Evolutionary conservation across 2,888 invertebrate species (phyloP).

Genomic region (Drosophila macrospina): DNA sequence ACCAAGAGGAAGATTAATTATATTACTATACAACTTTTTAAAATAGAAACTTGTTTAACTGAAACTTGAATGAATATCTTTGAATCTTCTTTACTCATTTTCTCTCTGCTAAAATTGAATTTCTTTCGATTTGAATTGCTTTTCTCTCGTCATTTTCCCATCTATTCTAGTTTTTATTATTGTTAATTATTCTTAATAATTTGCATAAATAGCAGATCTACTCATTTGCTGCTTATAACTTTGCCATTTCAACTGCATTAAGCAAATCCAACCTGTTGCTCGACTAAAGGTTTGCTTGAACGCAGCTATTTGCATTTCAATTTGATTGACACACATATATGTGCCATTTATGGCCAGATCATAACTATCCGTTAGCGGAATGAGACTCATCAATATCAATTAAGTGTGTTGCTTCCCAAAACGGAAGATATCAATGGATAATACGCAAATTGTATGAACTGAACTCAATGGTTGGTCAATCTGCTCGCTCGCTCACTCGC

Average conservation of each 20-base stretch:
- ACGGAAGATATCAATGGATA: constrained; percentile 19
- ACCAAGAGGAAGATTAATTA: no score
- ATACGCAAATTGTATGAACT: constrained; percentile 23
- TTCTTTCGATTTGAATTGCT: no score
- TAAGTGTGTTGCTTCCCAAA: constrained; percentile 43
- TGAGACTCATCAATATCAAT: constrained; percentile 60
- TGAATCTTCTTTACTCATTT: no score
- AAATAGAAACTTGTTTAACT: no score
- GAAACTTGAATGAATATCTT: background rate
- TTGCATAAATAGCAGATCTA: no score
- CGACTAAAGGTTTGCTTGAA: background rate
- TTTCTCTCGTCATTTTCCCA: no score
- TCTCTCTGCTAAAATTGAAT: no score
- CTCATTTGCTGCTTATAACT: no score
- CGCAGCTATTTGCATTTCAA: background rate
- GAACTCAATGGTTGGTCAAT: background rate
- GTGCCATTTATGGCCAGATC: constrained; percentile 21
- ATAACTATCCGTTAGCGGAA: constrained; percentile 21
- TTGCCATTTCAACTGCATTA: no score
- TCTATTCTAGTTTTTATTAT: no score
- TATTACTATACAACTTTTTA: background rate
- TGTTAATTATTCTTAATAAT: no score
- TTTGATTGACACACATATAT: constrained; percentile 16
- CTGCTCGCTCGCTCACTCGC: background rate
- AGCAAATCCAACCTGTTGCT: constrained; percentile 3